Base-by-base conservation (phyloP, 2,888 invertebrate species). In the Mechanitis mazaeus region DNA sequence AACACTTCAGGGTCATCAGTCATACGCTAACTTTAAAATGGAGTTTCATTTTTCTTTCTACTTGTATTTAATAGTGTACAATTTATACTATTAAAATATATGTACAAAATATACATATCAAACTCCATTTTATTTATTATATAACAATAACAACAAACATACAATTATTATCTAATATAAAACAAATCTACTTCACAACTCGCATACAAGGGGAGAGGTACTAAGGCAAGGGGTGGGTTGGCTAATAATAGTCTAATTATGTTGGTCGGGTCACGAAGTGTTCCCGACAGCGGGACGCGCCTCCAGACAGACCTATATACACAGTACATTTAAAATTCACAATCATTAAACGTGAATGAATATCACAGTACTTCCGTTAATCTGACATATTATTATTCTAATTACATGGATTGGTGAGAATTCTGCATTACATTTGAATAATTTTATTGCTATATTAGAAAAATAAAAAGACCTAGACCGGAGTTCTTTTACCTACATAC, bases 291-390 rank as follows among this genome's bases (percentile, higher is more conserved):
- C n/a, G 47, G n/a, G 60, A 57, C 65, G 55, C 65, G 59, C 54
- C 60, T 63, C 63, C 67, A 60, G 59, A 67, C 67, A 66, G 66
- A 69, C 60, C 64, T 64, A 61, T 61, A 57, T 69, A 65, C 68
- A 42, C 42, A 63, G 55, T 63, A 58, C 53, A 75, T 73, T 81
- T 76, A 78, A 9, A 50, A 50, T 73, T 69, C 64, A 62, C 72
- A 75, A 75, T 71, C 69, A 74, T 74, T 73, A 79, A 82, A 80
- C 78, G 79, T 80, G 80, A 84, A 85, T 81, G 79, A 80, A 81
- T 87, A 87, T 87, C 87, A 87, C 87, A 87, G 85, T 84, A 85
- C 67, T 74, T 82, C 79, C 78, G 78, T 82, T 80, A 78, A 75
- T 77, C 77, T 78, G 73, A 77, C 74, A 75, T 75, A 66, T 60